Evolutionary conservation across 2,797 vertebrate genomes (phyloP).

Genomic region (Ctenopoma kingsleyae): DNA sequence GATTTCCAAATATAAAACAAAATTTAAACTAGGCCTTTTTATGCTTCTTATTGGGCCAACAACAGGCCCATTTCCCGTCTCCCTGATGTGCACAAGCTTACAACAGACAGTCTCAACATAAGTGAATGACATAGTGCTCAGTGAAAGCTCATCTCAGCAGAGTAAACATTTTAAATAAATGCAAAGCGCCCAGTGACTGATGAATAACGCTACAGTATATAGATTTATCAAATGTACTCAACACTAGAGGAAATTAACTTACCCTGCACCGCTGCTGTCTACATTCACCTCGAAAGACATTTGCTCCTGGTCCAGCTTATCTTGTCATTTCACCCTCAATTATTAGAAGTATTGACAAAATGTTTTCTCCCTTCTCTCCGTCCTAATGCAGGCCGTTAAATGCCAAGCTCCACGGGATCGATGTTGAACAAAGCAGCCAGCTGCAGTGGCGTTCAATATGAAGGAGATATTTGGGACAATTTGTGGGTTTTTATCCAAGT

Average conservation of each 20-base stretch:
- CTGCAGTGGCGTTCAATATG: constrained; percentile 99
- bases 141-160: constrained; percentile 58
- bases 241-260: constrained; percentile 87
- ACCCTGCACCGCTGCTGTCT: constrained; percentile 86
- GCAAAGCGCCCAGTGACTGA: constrained; percentile 40
- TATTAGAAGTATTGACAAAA: constrained; percentile 98
- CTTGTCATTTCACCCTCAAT: constrained; percentile 97
- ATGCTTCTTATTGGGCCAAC: constrained; percentile 72
- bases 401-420: constrained; percentile 99
- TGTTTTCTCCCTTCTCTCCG: constrained; percentile 95
- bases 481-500: constrained; percentile 99
- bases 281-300: constrained; percentile 80
- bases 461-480: constrained; percentile 99
- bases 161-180: constrained; percentile 65
- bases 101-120: constrained; percentile 42
- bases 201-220: constrained; percentile 51
- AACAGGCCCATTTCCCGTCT: constrained; percentile 53
- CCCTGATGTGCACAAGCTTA: constrained; percentile 48
- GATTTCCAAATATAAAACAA: constrained; percentile 62
- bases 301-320: constrained; percentile 94
- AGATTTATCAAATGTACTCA: constrained; percentile 69
- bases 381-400: constrained; percentile 97
- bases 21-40: constrained; percentile 34
- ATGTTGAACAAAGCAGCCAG: constrained; percentile 99
- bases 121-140: constrained; percentile 56